Conservation (phyloP, 2,888 invertebrate genomes). For the Drosophila kambysellisi region DNA sequence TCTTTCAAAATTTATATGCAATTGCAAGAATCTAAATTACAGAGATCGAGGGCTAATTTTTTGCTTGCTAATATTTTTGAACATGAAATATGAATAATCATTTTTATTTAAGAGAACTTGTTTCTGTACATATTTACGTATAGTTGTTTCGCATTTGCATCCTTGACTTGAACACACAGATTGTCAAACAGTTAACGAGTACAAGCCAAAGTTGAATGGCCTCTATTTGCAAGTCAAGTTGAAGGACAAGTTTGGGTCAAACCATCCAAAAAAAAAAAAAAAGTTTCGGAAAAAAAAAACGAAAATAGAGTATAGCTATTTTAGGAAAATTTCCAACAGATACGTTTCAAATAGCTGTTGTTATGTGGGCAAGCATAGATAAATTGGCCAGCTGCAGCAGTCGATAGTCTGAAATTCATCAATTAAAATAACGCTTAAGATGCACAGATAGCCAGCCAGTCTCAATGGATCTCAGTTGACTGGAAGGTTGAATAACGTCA, state of each 20-base stretch:
- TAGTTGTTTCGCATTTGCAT: conserved; percentile 43
- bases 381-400: conserved; percentile 49
- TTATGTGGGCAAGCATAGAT: conserved; percentile 39
- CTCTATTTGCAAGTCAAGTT: conserved; percentile 51
- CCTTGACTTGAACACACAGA: conserved; percentile 8
- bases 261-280: conserved; percentile 2
- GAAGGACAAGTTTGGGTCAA: conserved; percentile 54
- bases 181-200: conserved; percentile 30
- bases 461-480: conserved; percentile 45
- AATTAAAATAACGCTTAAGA: conserved; percentile 54
- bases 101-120: conserved; percentile 66
- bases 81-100: conserved; percentile 75
- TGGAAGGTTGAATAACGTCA: conserved; percentile 56
- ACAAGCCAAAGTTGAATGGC: conserved; percentile 65
- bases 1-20: conserved; percentile 74
- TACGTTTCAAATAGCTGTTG: conserved; percentile 15
- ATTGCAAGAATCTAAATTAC: conserved; percentile 78
- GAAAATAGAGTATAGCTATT: conserved; percentile 36
- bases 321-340: conserved; percentile 35
- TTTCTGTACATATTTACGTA: neutral
- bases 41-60: conserved; percentile 48
- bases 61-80: conserved; percentile 29
- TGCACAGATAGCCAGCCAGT: conserved; percentile 1
- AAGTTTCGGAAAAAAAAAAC: neutral
- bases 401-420: conserved; percentile 60